Evolutionary conservation across 2,797 vertebrate species (phyloP).

Genomic region (Paratrypauchen microcephalus): DNA sequence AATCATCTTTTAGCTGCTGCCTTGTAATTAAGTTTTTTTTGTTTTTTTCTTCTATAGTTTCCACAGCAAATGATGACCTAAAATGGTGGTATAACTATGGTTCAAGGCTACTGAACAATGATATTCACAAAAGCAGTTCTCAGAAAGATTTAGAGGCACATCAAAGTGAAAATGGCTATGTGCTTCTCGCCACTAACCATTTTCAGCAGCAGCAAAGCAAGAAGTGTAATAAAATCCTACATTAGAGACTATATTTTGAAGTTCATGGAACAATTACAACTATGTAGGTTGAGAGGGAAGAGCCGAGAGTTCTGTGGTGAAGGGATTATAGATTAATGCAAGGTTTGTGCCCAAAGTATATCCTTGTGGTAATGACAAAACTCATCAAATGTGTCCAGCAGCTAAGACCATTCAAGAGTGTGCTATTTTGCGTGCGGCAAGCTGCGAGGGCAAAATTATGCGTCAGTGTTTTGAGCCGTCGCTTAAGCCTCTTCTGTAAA

Average conservation of each 20-base stretch:
- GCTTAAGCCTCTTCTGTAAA: slow-evolving; percentile 11
- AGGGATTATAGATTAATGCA: slow-evolving; percentile 37
- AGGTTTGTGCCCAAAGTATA: slow-evolving; percentile 15
- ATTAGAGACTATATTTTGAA: slow-evolving; percentile 10
- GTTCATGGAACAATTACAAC: slow-evolving; percentile 14
- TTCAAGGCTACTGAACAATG: not conserved
- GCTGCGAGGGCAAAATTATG: slow-evolving; percentile 6
- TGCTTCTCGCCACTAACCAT: not conserved
- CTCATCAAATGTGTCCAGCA: slow-evolving; percentile 15
- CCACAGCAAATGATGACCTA: not conserved
- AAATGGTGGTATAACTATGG: not conserved
- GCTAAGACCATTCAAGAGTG: slow-evolving; percentile 2
- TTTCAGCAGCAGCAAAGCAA: not conserved
- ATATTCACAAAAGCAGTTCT: not conserved
- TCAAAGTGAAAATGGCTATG: not conserved
- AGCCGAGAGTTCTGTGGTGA: slow-evolving; percentile 11
- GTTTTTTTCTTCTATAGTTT: not conserved
- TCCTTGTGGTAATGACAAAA: slow-evolving; percentile 15
- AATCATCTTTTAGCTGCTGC: not conserved
- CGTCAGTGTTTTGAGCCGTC: slow-evolving; percentile 2
- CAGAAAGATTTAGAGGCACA: not conserved
- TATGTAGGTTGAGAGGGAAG: slow-evolving; percentile 23
- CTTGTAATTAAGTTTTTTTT: not conserved
- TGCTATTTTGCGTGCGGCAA: slow-evolving; percentile 11
- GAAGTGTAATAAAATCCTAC: slow-evolving; percentile 17